A percentile compares a stretch with the other conserved stretches of the same genome.
These are phyloP conservation scores for Plecturocebus donacophilus DNA, from an alignment of 2,113 vertebrate species.

Conservation along the genomic window DNA sequence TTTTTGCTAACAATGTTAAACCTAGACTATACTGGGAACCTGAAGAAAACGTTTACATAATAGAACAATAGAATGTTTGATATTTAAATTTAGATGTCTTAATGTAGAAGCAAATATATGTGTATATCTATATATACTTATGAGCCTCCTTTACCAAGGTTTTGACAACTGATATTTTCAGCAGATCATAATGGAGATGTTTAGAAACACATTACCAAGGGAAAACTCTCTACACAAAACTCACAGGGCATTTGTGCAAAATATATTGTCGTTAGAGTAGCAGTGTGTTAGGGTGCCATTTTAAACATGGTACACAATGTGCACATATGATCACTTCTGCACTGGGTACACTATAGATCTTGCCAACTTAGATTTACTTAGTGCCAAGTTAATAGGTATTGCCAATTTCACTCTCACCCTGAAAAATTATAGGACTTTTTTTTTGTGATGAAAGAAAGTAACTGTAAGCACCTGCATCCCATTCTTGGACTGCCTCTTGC, in stretches of 20 bases:
- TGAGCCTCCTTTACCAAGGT: not conserved
- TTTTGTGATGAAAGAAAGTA: conserved; percentile 50
- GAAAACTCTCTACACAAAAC: not conserved
- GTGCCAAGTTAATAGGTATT: conserved; percentile 62
- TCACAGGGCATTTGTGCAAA: not conserved
- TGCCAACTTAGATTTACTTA: conserved; percentile 64
- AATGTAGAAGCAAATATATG: not conserved
- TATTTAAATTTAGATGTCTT: not conserved
- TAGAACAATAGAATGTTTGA: not conserved
- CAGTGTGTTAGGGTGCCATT: not conserved
- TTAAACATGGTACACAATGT: not conserved
- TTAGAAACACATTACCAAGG: not conserved
- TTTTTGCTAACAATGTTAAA: not conserved
- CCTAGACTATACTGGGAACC: not conserved
- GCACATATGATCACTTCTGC: conserved; percentile 7
- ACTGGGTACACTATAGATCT: not conserved
- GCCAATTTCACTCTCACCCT: conserved; percentile 57
- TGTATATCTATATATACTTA: not conserved
- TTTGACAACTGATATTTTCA: not conserved
- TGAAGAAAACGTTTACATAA: not conserved
- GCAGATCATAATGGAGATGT: not conserved
- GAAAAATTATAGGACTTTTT: conserved; percentile 51
- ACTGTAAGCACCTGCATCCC: conserved; percentile 30
- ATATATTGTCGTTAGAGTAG: not conserved
- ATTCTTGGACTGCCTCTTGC: conserved; percentile 55